Evolutionary conservation across 2,113 vertebrate species (phyloP).

Genomic region (Scopus umbretta): DNA sequence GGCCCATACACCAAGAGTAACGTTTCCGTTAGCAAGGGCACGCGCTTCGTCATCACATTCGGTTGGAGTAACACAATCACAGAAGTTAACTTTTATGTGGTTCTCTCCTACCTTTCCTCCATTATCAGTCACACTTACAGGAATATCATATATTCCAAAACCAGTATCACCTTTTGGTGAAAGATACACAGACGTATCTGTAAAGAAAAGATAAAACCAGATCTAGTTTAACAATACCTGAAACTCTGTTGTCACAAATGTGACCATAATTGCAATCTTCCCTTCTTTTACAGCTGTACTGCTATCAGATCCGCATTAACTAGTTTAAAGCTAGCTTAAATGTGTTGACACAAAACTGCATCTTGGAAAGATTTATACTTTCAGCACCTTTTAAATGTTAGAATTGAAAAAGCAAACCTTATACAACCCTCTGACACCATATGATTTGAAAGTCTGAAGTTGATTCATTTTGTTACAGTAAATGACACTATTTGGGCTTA

Average conservation of each 20-base stretch:
- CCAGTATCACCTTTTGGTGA: slow-evolving; percentile 48
- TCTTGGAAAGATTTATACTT: neutral
- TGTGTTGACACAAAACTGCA: neutral
- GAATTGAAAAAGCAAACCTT: neutral
- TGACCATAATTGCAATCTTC: fast-evolving
- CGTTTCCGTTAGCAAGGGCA: neutral
- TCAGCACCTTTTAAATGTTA: neutral
- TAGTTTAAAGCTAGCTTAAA: neutral
- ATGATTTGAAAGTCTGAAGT: neutral
- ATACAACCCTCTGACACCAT: neutral
- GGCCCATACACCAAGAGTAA: slow-evolving; percentile 77
- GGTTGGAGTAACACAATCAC: slow-evolving; percentile 61
- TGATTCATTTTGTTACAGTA: neutral
- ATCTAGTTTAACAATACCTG: neutral
- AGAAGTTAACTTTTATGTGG: slow-evolving; percentile 62
- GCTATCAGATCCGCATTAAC: neutral
- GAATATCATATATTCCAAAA: slow-evolving; percentile 65
- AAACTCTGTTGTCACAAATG: neutral
- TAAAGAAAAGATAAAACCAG: neutral
- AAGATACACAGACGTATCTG: slow-evolving; percentile 74
- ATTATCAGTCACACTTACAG: slow-evolving; percentile 75
- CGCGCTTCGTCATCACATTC: neutral
- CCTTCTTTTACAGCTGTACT: neutral
- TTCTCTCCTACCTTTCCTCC: slow-evolving; percentile 65
- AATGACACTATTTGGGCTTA: neutral